phyloP scores from a whole-genome alignment of 2,888 invertebrate genomes.

The Brenthis ino region DNA sequence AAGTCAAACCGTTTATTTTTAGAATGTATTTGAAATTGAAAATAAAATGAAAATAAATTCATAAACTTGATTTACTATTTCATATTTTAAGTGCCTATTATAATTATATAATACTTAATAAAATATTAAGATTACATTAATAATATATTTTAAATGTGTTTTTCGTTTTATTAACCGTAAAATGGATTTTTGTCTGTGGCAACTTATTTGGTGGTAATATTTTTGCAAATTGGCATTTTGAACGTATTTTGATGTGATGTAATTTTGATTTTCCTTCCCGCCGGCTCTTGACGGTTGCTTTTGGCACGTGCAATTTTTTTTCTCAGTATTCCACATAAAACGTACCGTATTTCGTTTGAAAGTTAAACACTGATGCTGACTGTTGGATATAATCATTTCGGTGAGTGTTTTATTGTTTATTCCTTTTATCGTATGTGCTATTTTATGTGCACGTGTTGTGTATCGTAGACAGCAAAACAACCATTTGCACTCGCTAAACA shows the following conservation, averaged over 20 bases:
- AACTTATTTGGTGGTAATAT: constrained; percentile 46
- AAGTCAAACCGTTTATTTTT: too few species aligned
- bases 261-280: constrained; percentile 75
- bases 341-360: constrained; percentile 13
- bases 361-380: constrained; percentile 73
- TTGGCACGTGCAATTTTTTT: constrained; percentile 79
- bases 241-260: constrained; percentile 40
- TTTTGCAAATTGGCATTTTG: constrained; percentile 49
- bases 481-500: constrained; percentile 72
- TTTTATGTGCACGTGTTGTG: constrained; percentile 73
- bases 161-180: background rate
- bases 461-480: constrained; percentile 76
- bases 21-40: too few species aligned
- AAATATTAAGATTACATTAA: too few species aligned
- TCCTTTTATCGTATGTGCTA: constrained; percentile 50
- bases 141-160: too few species aligned
- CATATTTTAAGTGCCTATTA: too few species aligned
- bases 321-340: constrained; percentile 48
- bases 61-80: too few species aligned
- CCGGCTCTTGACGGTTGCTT: constrained; percentile 73
- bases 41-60: too few species aligned
- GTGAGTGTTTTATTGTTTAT: constrained; percentile 62
- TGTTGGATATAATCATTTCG: constrained; percentile 64
- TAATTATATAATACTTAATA: too few species aligned
- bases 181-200: constrained; percentile 26